Conservation (phyloP, 2,113 vertebrate genomes). For the Cromileptes altivelis region DNA sequence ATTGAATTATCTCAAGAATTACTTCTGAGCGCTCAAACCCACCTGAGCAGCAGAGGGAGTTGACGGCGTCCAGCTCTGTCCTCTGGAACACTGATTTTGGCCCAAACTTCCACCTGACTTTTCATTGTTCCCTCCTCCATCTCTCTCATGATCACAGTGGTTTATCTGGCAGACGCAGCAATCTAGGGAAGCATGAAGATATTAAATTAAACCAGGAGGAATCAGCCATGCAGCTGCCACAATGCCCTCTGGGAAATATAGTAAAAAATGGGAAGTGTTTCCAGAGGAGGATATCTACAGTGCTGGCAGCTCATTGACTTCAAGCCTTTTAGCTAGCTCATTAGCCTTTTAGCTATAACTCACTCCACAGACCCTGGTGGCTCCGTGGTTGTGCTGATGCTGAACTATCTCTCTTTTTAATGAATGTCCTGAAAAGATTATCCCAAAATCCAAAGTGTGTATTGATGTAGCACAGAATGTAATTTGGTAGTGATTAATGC, state of each 20-base stretch:
- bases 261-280: slow-evolving; percentile 70
- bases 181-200: slow-evolving; percentile 78
- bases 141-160: slow-evolving; percentile 27
- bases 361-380: slow-evolving; percentile 30
- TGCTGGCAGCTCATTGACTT: slow-evolving; percentile 66
- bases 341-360: slow-evolving; percentile 56
- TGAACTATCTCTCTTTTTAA: slow-evolving; percentile 48
- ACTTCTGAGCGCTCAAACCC: slow-evolving; percentile 16
- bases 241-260: slow-evolving; percentile 76
- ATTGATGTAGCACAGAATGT: slow-evolving; percentile 13
- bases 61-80: neutral
- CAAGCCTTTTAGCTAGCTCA: slow-evolving; percentile 62
- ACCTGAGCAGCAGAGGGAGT: slow-evolving; percentile 27
- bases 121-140: slow-evolving; percentile 32
- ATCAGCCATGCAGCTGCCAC: slow-evolving; percentile 80
- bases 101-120: slow-evolving; percentile 53
- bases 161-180: slow-evolving; percentile 68
- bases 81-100: slow-evolving; percentile 25
- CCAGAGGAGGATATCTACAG: slow-evolving; percentile 60
- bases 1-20: slow-evolving; percentile 46
- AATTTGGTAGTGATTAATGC: slow-evolving; percentile 22
- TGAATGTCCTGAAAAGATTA: slow-evolving; percentile 34
- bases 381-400: slow-evolving; percentile 20
- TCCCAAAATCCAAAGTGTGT: slow-evolving; percentile 24
- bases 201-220: slow-evolving; percentile 84